These are phyloP conservation scores for Therioaphis trifolii DNA, from an alignment of 2,888 invertebrate genomes.

Conservation along the genomic window DNA sequence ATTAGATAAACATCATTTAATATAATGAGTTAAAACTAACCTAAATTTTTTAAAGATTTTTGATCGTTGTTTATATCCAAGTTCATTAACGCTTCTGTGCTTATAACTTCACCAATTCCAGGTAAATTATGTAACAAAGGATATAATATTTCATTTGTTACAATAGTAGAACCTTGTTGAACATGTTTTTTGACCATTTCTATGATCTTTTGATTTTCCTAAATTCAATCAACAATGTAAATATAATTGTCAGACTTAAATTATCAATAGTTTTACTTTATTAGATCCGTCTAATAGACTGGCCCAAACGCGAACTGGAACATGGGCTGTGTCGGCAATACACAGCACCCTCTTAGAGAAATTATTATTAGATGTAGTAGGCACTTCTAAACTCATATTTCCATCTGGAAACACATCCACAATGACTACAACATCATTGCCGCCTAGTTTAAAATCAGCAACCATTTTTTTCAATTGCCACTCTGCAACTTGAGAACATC, in stretches of 20 bases:
- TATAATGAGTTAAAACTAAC: slow-evolving; percentile 66
- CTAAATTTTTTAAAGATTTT: slow-evolving; percentile 69
- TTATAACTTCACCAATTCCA: slow-evolving; percentile 68
- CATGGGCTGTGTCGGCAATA: slow-evolving; percentile 73
- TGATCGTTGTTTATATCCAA: slow-evolving; percentile 70
- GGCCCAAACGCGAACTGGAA: slow-evolving; percentile 70
- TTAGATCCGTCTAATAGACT: slow-evolving; percentile 68
- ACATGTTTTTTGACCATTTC: slow-evolving; percentile 69
- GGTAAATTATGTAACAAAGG: slow-evolving; percentile 65
- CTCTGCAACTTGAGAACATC: slow-evolving; percentile 72
- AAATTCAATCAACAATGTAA: not conserved
- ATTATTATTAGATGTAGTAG: slow-evolving; percentile 70
- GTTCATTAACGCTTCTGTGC: slow-evolving; percentile 70
- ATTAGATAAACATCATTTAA: slow-evolving; percentile 38
- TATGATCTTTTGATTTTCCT: slow-evolving; percentile 63
- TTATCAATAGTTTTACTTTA: slow-evolving; percentile 68
- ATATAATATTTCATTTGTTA: slow-evolving; percentile 68
- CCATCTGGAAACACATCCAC: slow-evolving; percentile 77
- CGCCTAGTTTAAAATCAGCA: slow-evolving; percentile 70
- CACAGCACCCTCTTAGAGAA: slow-evolving; percentile 75
- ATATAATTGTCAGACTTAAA: not conserved
- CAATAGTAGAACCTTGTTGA: slow-evolving; percentile 69
- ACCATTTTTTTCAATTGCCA: slow-evolving; percentile 71
- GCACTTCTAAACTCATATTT: slow-evolving; percentile 70
- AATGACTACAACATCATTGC: slow-evolving; percentile 73